Base-by-base conservation (phyloP, 2,797 vertebrate species). In the Crax fasciolata region DNA sequence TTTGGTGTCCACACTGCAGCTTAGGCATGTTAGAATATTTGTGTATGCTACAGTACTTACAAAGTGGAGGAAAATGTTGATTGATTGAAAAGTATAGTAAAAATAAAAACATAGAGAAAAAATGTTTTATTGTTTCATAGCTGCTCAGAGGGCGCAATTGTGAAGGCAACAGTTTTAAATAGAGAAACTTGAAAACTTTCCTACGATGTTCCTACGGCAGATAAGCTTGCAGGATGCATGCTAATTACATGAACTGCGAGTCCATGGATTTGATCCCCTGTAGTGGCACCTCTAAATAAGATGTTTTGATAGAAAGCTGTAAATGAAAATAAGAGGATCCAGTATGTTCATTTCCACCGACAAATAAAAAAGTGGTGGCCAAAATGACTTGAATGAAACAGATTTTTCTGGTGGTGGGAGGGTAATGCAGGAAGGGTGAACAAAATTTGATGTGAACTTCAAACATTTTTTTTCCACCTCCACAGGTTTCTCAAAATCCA, bases 101-200 rank as follows among this genome's bases (percentile, higher is more conserved):
- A 61, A 80, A 20, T 6, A 54, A 73, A 38, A 28, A 1, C 9
- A 30, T 1, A 1, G 18, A 28, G 19, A 43, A 63, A 43, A 55
- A 19, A 30, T 30, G 5, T 61, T 61, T 51, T 77, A 16, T 13
- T 8, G 11, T n/a, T 82, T 84, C 11, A 13, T 13, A n/a, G 1
- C 43, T 48, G 3, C 6, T 25, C 7, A 10, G 35, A 58, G 32
- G 8, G 52, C 0, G 1, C 5, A 7, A 14, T 30, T 88, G 11
- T 2, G 2, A 80, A 87, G 8, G 10, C 24, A 71, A 20, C 1
- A 13, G 19, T 46, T 76, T 85, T 41, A 73, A 76, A 54, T 15
- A 8, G 39, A 30, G 32, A 32, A 61, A 83, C 3, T 66, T 52
- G 10, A 23, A 86, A 73, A n/a, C 46, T 76, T 51, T 79, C 16